Percentiles rank a stretch among this genome's conserved stretches.
Conservation (phyloP, 2,888 invertebrate genomes). For the Tineola bisselliella region DNA sequence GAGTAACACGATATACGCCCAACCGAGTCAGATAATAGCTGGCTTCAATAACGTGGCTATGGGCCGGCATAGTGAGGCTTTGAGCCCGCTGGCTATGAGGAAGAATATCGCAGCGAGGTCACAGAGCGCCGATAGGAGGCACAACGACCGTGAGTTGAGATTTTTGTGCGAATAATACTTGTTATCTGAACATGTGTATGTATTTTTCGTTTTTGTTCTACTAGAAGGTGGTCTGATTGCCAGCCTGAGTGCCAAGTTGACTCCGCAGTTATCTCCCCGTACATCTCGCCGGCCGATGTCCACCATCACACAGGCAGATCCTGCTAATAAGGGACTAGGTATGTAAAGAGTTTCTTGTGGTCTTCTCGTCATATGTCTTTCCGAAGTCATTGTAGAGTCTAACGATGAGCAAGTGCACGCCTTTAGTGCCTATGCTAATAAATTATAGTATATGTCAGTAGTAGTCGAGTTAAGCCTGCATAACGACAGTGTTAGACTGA, state of each 20-base stretch:
- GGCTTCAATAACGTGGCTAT: slow-evolving; percentile 31
- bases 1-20: slow-evolving; percentile 57
- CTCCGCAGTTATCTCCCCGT: slow-evolving; percentile 70
- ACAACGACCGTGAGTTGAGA: slow-evolving; percentile 57
- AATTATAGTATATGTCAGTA: too few species aligned
- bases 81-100: slow-evolving; percentile 61
- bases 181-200: too few species aligned
- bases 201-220: too few species aligned
- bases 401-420: too few species aligned
- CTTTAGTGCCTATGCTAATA: too few species aligned
- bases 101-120: slow-evolving; percentile 63
- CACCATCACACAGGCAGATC: slow-evolving; percentile 53
- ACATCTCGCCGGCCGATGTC: slow-evolving; percentile 41
- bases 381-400: too few species aligned
- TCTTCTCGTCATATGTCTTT: too few species aligned
- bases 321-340: slow-evolving; percentile 27
- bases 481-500: too few species aligned
- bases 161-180: too few species aligned
- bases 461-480: too few species aligned
- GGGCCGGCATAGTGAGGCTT: slow-evolving; percentile 28
- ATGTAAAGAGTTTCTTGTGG: background rate
- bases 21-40: slow-evolving; percentile 53
- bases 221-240: slow-evolving; percentile 77
- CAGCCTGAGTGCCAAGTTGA: slow-evolving; percentile 75
- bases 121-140: slow-evolving; percentile 70